These are phyloP conservation scores for Ptychodera flava DNA, from an alignment of 35 echinoderm and acorn worm genomes.

Conservation along the genomic window DNA sequence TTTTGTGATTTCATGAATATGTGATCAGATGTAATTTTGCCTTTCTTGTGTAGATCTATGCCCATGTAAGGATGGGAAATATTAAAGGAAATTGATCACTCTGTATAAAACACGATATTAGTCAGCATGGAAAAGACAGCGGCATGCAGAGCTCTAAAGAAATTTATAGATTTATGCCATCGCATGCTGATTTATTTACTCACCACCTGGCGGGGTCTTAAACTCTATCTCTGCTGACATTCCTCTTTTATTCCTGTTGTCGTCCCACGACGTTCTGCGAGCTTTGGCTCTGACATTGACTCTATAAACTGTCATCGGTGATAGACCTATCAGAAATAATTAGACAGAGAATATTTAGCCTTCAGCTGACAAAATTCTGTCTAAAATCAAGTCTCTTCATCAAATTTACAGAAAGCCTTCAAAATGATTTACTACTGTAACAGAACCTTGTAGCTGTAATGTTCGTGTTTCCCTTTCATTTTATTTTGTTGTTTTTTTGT, in stretches of 20 bases:
- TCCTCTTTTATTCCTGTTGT: conserved; percentile 31
- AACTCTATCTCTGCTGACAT: conserved; percentile 80
- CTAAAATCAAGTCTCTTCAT: not conserved
- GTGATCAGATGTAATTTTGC: too few species aligned
- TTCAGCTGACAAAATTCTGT: not conserved
- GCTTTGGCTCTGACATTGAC: conserved; percentile 78
- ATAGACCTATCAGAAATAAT: conserved; percentile 34
- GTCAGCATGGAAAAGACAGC: too few species aligned
- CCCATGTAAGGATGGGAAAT: too few species aligned
- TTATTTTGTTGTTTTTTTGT: too few species aligned
- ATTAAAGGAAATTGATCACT: too few species aligned
- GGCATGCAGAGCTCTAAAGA: too few species aligned
- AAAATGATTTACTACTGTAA: not conserved
- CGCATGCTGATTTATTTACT: not conserved
- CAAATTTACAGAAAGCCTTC: not conserved
- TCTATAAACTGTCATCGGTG: conserved; percentile 76
- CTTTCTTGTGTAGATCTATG: too few species aligned
- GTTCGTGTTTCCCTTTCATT: too few species aligned
- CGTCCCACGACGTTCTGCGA: conserved; percentile 53
- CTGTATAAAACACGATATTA: too few species aligned
- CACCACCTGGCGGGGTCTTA: conserved; percentile 96
- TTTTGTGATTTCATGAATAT: too few species aligned
- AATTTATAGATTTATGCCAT: too few species aligned
- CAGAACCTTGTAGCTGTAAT: too few species aligned
- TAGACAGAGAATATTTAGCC: not conserved